Evolutionary conservation across 1,140 invertebrate species (phyloP).

Genomic region (Drosophila obscura): DNA sequence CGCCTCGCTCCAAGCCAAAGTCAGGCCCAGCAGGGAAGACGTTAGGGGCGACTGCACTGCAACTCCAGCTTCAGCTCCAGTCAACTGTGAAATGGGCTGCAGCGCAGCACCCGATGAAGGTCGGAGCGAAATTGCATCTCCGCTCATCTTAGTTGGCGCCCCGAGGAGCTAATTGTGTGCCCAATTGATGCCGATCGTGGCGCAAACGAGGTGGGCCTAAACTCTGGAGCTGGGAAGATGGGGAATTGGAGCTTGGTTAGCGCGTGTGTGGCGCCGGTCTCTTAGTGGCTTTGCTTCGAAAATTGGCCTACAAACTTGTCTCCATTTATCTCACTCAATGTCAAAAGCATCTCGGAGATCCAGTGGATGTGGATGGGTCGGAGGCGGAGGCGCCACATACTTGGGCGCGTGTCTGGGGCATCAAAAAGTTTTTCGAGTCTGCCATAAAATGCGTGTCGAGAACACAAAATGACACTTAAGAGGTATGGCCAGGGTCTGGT

Average conservation of each 20-base stretch:
- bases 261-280: conserved; percentile 45
- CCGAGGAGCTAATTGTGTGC: conserved; percentile 68
- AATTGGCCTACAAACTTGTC: conserved; percentile 82
- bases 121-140: conserved; percentile 38
- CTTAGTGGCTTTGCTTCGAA: conserved; percentile 68
- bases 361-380: not conserved
- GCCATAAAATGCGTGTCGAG: conserved; percentile 74
- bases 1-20: conserved; percentile 59
- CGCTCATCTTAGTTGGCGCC: conserved; percentile 55
- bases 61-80: conserved; percentile 19
- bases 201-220: conserved; percentile 10
- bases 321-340: conserved; percentile 80
- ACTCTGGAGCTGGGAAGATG: not conserved
- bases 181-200: conserved; percentile 62
- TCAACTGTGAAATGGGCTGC: conserved; percentile 73
- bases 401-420: conserved; percentile 39
- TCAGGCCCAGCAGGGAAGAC: conserved; percentile 54
- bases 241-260: conserved; percentile 16
- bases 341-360: conserved; percentile 51
- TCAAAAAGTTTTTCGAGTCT: conserved; percentile 60
- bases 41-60: conserved; percentile 46
- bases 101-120: conserved; percentile 23
- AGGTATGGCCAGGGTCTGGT: conserved; percentile 12
- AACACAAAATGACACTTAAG: conserved; percentile 81
- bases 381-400: not conserved